A percentile compares a stretch with the other conserved stretches of the same genome.
phyloP scores from a whole-genome alignment of 2,888 invertebrate species.

The Melanchra persicariae region DNA sequence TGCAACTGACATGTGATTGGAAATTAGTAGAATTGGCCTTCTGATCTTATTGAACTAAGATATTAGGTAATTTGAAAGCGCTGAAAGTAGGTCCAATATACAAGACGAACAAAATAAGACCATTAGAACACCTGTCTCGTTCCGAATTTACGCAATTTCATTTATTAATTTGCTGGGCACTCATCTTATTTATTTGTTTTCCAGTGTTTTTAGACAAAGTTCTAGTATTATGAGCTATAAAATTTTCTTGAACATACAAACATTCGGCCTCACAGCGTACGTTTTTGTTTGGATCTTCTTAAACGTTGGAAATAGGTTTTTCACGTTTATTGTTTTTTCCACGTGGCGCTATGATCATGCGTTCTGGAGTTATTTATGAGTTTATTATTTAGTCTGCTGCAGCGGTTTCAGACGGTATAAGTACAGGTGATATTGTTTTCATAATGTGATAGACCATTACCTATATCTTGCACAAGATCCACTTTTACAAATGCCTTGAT shows the following conservation, averaged over 20 bases:
- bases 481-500: neutral
- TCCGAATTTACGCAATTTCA: slow-evolving; percentile 28
- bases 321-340: slow-evolving; percentile 52
- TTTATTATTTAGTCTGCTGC: slow-evolving; percentile 57
- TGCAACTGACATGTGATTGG: no score
- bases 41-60: neutral
- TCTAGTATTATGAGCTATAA: slow-evolving; percentile 40
- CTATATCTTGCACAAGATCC: neutral
- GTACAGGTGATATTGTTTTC: slow-evolving; percentile 21
- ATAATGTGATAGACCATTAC: neutral
- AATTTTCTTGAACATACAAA: slow-evolving; percentile 44
- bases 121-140: slow-evolving; percentile 39
- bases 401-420: slow-evolving; percentile 17
- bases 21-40: no score
- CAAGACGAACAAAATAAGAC: slow-evolving; percentile 23
- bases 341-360: slow-evolving; percentile 42
- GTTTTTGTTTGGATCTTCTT: slow-evolving; percentile 45
- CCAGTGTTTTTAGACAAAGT: slow-evolving; percentile 27
- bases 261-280: slow-evolving; percentile 32
- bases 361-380: slow-evolving; percentile 46
- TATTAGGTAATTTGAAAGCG: slow-evolving; percentile 1
- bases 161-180: slow-evolving; percentile 21
- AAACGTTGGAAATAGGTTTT: slow-evolving; percentile 45
- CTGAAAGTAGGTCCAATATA: slow-evolving; percentile 20
- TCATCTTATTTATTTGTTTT: slow-evolving; percentile 39